These are phyloP conservation scores for Microctenopoma lineatum DNA, from an alignment of 2,797 vertebrate species.

Conservation along the genomic window DNA sequence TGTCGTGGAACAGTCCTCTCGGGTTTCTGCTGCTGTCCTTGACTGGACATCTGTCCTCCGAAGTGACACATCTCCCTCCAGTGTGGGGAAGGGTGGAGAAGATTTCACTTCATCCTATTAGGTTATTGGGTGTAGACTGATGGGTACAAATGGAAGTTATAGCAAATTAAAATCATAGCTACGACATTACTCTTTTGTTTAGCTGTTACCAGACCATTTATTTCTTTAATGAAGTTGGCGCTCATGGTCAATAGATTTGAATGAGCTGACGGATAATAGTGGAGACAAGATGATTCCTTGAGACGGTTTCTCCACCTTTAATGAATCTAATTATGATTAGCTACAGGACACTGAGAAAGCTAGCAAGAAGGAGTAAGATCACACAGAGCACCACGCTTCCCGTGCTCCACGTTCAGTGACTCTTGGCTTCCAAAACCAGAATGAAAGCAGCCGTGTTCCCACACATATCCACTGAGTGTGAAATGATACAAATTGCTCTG, in stretches of 20 bases:
- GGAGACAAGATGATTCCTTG: slow-evolving; percentile 14
- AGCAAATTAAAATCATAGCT: neutral
- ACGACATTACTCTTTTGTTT: neutral
- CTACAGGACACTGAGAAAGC: neutral
- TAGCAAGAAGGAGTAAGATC: slow-evolving; percentile 19
- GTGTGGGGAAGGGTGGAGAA: neutral
- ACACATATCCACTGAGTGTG: slow-evolving; percentile 18
- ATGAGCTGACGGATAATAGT: neutral
- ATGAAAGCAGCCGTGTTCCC: slow-evolving; percentile 23
- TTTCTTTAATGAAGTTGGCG: neutral
- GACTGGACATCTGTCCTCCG: slow-evolving; percentile 68
- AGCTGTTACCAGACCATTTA: slow-evolving; percentile 4
- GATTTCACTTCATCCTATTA: neutral
- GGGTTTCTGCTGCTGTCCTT: slow-evolving; percentile 68
- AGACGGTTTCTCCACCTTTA: neutral
- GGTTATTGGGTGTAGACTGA: neutral
- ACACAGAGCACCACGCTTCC: slow-evolving; percentile 14
- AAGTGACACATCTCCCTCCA: slow-evolving; percentile 48
- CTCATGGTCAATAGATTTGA: neutral
- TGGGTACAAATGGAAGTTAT: neutral
- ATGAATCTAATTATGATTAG: slow-evolving; percentile 8
- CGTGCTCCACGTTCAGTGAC: slow-evolving; percentile 6
- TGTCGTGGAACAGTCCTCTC: slow-evolving; percentile 62
- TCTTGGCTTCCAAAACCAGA: slow-evolving; percentile 24
- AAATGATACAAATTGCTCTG: slow-evolving; percentile 36